Percentiles rank a stretch among this genome's conserved stretches.
These are phyloP conservation scores for Corydoras maculifer DNA, from an alignment of 2,113 vertebrate genomes.

Conservation along the genomic window DNA sequence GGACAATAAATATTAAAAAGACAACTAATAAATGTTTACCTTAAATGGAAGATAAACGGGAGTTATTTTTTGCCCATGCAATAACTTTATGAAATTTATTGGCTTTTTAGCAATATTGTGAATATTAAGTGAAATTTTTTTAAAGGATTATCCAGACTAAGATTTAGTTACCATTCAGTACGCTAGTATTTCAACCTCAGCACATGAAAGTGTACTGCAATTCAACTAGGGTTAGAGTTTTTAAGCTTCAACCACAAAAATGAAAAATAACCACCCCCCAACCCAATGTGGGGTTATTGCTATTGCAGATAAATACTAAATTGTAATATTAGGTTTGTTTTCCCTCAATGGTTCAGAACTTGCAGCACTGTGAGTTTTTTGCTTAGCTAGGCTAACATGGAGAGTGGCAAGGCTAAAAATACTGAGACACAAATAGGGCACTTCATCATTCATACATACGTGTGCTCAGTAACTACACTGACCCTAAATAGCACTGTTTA, in stretches of 20 bases:
- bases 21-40: too few relatives aligned
- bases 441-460: slow-evolving; percentile 39
- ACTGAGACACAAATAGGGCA: slow-evolving; percentile 54
- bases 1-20: too few relatives aligned
- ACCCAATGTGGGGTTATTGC: neutral
- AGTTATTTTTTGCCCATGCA: too few relatives aligned
- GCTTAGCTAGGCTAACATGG: slow-evolving; percentile 51
- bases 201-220: slow-evolving; percentile 1
- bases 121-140: too few relatives aligned
- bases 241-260: neutral
- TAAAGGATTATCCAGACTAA: too few relatives aligned
- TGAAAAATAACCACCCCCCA: too few relatives aligned
- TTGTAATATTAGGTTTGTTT: neutral
- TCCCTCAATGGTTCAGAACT: slow-evolving; percentile 9
- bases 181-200: too few relatives aligned
- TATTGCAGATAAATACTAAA: slow-evolving; percentile 17
- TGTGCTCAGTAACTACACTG: slow-evolving; percentile 16
- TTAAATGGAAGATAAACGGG: too few relatives aligned
- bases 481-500: slow-evolving; percentile 26
- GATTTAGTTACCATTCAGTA: too few relatives aligned
- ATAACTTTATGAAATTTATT: too few relatives aligned
- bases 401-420: slow-evolving; percentile 62
- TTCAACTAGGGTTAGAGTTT: too few relatives aligned
- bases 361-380: slow-evolving; percentile 30
- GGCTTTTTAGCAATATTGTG: too few relatives aligned